Evolutionary conservation across 2,888 invertebrate species (phyloP), one percentile per base, ranked within the genome.

Genomic region (Carterocephalus palaemon): DNA sequence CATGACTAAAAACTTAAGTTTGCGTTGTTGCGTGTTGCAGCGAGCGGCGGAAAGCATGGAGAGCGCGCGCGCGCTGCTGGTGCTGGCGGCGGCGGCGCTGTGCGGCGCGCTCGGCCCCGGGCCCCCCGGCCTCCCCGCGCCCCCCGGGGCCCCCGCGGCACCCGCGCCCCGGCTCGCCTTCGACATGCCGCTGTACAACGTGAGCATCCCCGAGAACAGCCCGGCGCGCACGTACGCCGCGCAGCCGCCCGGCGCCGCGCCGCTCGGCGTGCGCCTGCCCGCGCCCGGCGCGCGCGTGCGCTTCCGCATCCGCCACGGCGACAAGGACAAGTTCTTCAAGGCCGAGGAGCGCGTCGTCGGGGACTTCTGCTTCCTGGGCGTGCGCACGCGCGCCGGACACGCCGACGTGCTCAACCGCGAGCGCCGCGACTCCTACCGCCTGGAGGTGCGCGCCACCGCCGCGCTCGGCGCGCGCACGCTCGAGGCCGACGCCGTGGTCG

Each of bases 361-460:
- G 23, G 97, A 98, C 83, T 97, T 98, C 86, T 96, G 95, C 75
- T 99, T 99, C 80, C 89, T 98, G 41, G 89, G 93, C 42, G 91
- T 99, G 49, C 90, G 98, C 63, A 97, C 96, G 53, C 91, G 95
- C 69, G 95, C 97, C 48, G 95, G 94, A 28, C 92, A 92, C 69
- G 91, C 93, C 53, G 94, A 95, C 62, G 95, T 97, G 54, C 87
- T 99, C 49, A 99, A 99, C 82, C 91, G 99, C 51, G 99, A 99
- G 78, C 91, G 97, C 41, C 92, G 92, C 57, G 95, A 96, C 66
- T 88, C 90, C 48, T 98, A 96, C 83, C 88, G 90, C 38, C 88
- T 98, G 24, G 92, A 92, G 60, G 90, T 98, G 53, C 91, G 55
- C 88, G 92, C 57, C 81, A 89, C 62, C 72, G 89, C 71, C 64